Evolutionary conservation across 2,113 vertebrate genomes (phyloP).

Genomic region (Myanophis thanlyinensis): DNA sequence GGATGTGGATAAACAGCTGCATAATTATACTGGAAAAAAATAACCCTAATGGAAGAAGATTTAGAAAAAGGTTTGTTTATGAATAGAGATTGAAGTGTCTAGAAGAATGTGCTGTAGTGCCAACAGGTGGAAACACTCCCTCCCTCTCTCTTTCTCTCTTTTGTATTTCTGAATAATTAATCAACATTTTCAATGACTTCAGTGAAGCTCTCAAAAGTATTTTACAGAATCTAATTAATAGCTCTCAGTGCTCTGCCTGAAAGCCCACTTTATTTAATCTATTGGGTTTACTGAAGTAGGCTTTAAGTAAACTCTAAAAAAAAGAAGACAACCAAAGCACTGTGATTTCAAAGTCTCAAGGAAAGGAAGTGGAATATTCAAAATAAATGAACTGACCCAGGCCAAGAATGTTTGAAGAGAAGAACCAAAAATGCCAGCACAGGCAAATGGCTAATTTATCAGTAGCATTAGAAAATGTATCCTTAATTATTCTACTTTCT

Average conservation of each 20-base stretch:
- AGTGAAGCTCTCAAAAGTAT: constrained; percentile 19
- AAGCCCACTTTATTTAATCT: constrained; percentile 39
- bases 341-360: background rate
- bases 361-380: background rate
- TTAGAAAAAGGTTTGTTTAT: constrained; percentile 24
- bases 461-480: background rate
- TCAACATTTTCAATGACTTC: constrained; percentile 28
- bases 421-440: background rate
- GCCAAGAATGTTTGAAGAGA: background rate
- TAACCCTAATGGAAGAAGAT: background rate
- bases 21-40: background rate
- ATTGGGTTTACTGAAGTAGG: constrained; percentile 40
- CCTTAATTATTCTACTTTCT: background rate
- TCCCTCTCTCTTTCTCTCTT: background rate
- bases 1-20: background rate
- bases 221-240: constrained; percentile 41
- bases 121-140: constrained; percentile 11
- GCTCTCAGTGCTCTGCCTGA: constrained; percentile 33
- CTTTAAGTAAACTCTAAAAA: constrained; percentile 42
- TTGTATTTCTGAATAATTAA: constrained; percentile 46
- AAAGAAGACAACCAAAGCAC: background rate
- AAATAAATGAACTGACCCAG: background rate
- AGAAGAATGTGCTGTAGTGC: constrained; percentile 26
- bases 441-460: background rate
- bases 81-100: constrained; percentile 12